Conservation (phyloP, 2,113 vertebrate species). For the Melospiza georgiana region DNA sequence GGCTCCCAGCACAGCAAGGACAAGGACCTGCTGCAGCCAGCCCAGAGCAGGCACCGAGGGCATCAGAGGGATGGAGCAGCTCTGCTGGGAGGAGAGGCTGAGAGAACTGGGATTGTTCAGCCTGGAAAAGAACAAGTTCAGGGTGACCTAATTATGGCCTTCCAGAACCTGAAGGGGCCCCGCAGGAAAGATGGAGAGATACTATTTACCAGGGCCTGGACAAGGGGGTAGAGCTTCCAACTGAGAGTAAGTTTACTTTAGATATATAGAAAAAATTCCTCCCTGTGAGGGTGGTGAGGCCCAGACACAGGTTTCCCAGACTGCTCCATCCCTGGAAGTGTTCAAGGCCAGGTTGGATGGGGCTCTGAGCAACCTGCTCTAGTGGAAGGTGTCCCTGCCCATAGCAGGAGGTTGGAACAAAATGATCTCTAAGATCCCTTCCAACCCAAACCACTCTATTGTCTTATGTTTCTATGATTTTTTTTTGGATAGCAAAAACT, state of each 20-base stretch:
- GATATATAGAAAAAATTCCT: background rate
- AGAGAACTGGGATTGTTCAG: background rate
- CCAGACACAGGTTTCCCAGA: fast-evolving
- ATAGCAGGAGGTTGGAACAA: background rate
- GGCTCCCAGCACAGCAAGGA: background rate
- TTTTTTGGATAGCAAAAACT: background rate
- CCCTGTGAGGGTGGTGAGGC: fast-evolving
- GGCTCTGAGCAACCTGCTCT: fast-evolving
- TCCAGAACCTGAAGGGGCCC: fast-evolving
- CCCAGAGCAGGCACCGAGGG: background rate
- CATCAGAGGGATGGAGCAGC: background rate
- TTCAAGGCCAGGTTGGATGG: no score
- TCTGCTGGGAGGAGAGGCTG: no score
- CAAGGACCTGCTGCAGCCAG: background rate
- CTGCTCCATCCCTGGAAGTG: fast-evolving
- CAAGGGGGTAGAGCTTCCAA: background rate
- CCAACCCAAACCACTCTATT: background rate
- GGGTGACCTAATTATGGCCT: fast-evolving
- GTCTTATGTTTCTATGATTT: background rate
- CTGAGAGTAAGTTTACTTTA: fast-evolving
- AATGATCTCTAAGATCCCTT: background rate
- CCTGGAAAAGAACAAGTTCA: fast-evolving
- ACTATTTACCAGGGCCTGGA: fast-evolving
- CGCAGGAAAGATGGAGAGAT: background rate
- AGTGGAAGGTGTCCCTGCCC: background rate